Base-by-base conservation (phyloP, 2,888 invertebrate genomes). In the Volucella inanis region DNA sequence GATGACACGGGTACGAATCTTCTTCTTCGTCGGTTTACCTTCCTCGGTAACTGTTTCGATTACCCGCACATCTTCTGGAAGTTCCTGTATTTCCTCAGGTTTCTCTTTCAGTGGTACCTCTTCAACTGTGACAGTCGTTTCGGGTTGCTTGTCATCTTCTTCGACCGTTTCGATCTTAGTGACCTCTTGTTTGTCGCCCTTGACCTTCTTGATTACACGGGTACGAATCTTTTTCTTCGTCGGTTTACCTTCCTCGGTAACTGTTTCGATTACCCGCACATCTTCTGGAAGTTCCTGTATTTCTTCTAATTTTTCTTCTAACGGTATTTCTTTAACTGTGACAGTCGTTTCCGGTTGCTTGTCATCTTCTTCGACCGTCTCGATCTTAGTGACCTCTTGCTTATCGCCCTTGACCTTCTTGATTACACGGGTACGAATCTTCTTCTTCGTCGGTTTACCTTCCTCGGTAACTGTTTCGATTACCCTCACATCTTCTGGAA, bases 321-420 rank as follows among this genome's bases (percentile, higher is more conserved):
- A 43, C 11, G 71, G 64, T 8, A 14, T 52, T 45, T 79, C 78
- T 50, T 72, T 65, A 45, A 79, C 78, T 0, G 78, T 79, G 8
- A 79, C 78, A 10, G 65, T 79, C 12, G 71, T 72, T 52, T 79
- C 78, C 2, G 78, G 65, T 11, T 59, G 49, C 6, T 79, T 71
- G 55, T 79, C 78, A 39, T 79, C 71, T 47, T 79, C 78, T 10
- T 79, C 78, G 11, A 79, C 78, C 2, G 78, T 79, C 11, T 79
- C 71, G n/a, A 79, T 79, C 52, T 79, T 79, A 38, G 78, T 79
- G 65, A 79, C 72, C 59, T 79, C 71, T 52, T 79, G 78, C 15
- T 72, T 79, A 39, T 64, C 78, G 0, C 65, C 72, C 78, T 79
- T 79, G 45, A 79, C 22, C 71, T 61, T 71, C 15, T 65, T 79